Conservation (phyloP, 1,140 invertebrate genomes). For the Neodiprion virginianus region DNA sequence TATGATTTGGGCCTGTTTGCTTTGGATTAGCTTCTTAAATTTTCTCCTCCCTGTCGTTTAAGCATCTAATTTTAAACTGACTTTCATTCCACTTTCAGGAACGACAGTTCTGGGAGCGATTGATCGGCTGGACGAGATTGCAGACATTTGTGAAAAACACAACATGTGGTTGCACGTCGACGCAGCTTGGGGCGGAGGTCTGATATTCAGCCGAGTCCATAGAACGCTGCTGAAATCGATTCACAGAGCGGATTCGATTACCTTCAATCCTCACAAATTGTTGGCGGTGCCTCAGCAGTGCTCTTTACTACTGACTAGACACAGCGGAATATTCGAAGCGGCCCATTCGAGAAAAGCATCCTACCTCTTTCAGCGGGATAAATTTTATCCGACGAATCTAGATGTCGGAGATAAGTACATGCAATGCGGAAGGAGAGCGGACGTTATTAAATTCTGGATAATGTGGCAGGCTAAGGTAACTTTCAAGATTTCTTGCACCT, state of each 20-base stretch:
- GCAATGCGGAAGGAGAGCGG: conserved; percentile 73
- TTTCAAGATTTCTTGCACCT: conserved; percentile 8
- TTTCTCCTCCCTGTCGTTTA: no score
- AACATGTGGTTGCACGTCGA: conserved; percentile 76
- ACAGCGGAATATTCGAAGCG: conserved; percentile 57
- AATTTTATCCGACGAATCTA: conserved; percentile 70
- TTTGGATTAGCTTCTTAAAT: no score
- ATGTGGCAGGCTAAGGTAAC: conserved; percentile 71
- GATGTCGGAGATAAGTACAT: conserved; percentile 74
- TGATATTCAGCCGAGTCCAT: conserved; percentile 67
- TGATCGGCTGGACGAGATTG: conserved; percentile 69
- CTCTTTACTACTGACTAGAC: conserved; percentile 64
- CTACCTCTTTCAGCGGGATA: conserved; percentile 74
- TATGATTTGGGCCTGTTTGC: no score
- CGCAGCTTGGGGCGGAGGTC: conserved; percentile 75
- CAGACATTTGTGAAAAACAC: conserved; percentile 67
- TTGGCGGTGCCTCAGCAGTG: conserved; percentile 72
- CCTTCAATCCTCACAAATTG: conserved; percentile 76
- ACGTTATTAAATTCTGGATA: conserved; percentile 75
- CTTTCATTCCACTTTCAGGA: conserved; percentile 34
- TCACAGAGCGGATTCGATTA: conserved; percentile 68
- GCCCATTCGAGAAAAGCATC: conserved; percentile 64
- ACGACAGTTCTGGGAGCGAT: conserved; percentile 68
- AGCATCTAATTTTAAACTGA: background rate
- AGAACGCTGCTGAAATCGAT: conserved; percentile 65